phyloP scores from a whole-genome alignment of 1,140 invertebrate species.

The Pteromalus puparum region DNA sequence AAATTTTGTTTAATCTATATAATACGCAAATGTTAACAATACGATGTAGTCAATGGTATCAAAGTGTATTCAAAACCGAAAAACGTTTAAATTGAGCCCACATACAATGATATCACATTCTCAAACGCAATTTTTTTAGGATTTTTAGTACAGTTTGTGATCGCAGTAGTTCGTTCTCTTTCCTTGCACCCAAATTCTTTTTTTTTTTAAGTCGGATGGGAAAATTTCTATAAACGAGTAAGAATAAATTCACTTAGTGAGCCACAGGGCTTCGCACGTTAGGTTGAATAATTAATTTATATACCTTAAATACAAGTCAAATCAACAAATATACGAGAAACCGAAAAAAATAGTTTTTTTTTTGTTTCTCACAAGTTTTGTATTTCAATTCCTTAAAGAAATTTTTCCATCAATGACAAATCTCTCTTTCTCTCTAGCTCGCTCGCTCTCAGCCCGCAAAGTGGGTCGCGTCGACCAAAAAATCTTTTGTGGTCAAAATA shows the following conservation, averaged over 20 bases:
- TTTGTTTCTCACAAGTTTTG: slow-evolving; percentile 42
- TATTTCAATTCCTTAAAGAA: slow-evolving; percentile 53
- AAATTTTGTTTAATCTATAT: slow-evolving; percentile 48
- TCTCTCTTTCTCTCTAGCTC: slow-evolving; percentile 16
- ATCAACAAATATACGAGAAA: slow-evolving; percentile 52
- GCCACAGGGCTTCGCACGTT: slow-evolving; percentile 3
- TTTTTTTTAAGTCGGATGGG: slow-evolving; percentile 33
- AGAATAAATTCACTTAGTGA: slow-evolving; percentile 24
- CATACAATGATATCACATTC: slow-evolving; percentile 51
- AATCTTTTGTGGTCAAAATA: slow-evolving; percentile 35
- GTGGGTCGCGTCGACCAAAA: slow-evolving; percentile 34
- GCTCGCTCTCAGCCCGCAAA: slow-evolving; percentile 28
- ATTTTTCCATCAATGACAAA: slow-evolving; percentile 48
- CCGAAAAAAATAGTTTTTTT: slow-evolving; percentile 17
- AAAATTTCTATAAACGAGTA: slow-evolving; percentile 44
- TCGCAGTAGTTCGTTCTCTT: slow-evolving; percentile 44
- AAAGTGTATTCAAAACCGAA: slow-evolving; percentile 49
- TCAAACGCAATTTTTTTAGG: slow-evolving; percentile 46
- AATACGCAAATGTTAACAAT: slow-evolving; percentile 53
- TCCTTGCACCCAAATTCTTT: slow-evolving; percentile 26
- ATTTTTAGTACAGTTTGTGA: slow-evolving; percentile 49
- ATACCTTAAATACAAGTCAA: slow-evolving; percentile 54
- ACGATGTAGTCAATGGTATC: slow-evolving; percentile 53
- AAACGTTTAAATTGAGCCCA: slow-evolving; percentile 49
- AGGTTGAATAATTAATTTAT: slow-evolving; percentile 44